phyloP scores from a whole-genome alignment of 2,888 invertebrate species.

The Micoletzkya japonica region DNA sequence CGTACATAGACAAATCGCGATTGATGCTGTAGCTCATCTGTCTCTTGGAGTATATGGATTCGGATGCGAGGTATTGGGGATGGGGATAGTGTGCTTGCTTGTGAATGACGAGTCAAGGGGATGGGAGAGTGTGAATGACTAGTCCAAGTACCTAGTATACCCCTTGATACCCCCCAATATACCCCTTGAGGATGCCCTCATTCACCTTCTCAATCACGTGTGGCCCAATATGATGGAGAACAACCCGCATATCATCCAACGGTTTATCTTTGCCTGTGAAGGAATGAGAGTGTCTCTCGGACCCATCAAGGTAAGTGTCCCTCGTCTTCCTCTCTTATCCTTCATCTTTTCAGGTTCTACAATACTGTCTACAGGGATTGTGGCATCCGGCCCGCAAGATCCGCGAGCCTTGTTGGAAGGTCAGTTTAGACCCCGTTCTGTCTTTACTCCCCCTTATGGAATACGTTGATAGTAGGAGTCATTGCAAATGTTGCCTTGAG shows the following conservation, averaged over 20 bases:
- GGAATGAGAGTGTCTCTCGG: slow-evolving; percentile 94
- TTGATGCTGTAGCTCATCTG: slow-evolving; percentile 98
- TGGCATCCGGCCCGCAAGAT: slow-evolving; percentile 99
- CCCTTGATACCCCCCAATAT: slow-evolving; percentile 65
- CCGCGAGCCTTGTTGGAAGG: slow-evolving; percentile 98
- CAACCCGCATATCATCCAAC: slow-evolving; percentile 97
- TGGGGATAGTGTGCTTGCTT: not conserved
- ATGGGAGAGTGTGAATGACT: not conserved
- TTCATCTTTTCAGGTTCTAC: slow-evolving; percentile 72
- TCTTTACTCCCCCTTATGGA: not conserved
- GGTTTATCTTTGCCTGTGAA: slow-evolving; percentile 98
- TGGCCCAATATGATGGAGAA: slow-evolving; percentile 99
- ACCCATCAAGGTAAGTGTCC: slow-evolving; percentile 76
- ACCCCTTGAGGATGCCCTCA: slow-evolving; percentile 91
- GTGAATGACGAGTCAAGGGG: not conserved
- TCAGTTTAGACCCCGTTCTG: slow-evolving; percentile 25
- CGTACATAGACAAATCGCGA: slow-evolving; percentile 97
- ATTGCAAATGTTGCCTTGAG: slow-evolving; percentile 67
- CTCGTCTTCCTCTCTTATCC: not conserved
- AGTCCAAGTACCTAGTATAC: slow-evolving; percentile 64
- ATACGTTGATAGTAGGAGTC: not conserved
- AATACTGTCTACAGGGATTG: slow-evolving; percentile 93
- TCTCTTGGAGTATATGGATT: slow-evolving; percentile 73
- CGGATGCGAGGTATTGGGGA: slow-evolving; percentile 39
- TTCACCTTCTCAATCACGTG: slow-evolving; percentile 94